A percentile compares a stretch with the other conserved stretches of the same genome.
These are phyloP conservation scores for Porites rus DNA, from an alignment of 92 coral and sea anemone genomes.

Conservation along the genomic window DNA sequence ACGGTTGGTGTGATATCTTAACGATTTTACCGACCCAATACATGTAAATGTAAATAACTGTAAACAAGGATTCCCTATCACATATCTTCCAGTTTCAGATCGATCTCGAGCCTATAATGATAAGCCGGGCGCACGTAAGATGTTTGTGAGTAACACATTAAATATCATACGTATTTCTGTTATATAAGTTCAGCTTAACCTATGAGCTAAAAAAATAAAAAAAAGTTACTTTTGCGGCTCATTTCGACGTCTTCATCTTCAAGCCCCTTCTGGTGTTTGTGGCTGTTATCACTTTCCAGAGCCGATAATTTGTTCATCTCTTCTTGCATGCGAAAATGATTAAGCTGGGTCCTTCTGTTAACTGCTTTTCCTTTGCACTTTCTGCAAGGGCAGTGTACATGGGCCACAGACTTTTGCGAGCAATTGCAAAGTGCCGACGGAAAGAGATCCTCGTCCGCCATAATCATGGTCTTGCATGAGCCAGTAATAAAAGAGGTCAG, in stretches of 20 bases:
- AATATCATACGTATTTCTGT: too few relatives aligned
- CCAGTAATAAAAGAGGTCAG: neutral
- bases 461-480: neutral
- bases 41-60: too few relatives aligned
- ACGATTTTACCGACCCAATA: too few relatives aligned
- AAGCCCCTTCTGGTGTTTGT: neutral
- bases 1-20: too few relatives aligned
- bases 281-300: neutral
- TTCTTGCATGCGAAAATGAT: conserved; percentile 24
- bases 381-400: conserved; percentile 31
- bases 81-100: too few relatives aligned
- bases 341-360: conserved; percentile 10
- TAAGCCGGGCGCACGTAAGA: too few relatives aligned
- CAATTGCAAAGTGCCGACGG: conserved; percentile 20
- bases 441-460: conserved; percentile 14
- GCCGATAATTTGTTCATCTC: conserved; percentile 17
- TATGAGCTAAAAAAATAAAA: neutral
- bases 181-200: too few relatives aligned
- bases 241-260: conserved; percentile 13
- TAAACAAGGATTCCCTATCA: too few relatives aligned
- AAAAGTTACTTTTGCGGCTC: conserved; percentile 22
- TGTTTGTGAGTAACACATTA: too few relatives aligned
- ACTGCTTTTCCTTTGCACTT: conserved; percentile 35
- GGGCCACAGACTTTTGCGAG: conserved; percentile 24
- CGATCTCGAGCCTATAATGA: too few relatives aligned